phyloP scores from a whole-genome alignment of 2,888 invertebrate genomes.

The Physocephala rufipes region DNA sequence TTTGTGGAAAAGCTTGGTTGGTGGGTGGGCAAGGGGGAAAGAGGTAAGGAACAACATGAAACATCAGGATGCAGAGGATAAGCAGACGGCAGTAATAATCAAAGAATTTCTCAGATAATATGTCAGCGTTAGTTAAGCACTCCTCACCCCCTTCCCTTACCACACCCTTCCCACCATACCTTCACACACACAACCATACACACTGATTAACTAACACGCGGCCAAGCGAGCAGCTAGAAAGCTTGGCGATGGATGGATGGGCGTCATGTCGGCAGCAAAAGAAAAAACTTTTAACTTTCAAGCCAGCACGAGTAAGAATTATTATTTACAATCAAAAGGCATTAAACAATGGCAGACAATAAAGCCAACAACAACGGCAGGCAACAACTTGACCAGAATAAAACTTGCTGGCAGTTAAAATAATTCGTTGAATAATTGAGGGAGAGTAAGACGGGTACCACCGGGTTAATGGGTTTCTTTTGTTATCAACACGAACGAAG shows the following conservation, averaged over 20 bases:
- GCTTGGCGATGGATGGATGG: neutral
- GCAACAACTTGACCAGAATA: constrained; percentile 4
- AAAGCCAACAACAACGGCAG: constrained; percentile 1
- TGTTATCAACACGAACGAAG: no score
- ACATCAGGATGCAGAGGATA: constrained; percentile 2
- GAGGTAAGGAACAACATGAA: neutral
- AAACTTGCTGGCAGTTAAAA: neutral
- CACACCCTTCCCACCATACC: no score
- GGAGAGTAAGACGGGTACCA: neutral
- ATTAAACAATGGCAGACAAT: constrained; percentile 25
- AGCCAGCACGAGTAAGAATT: constrained; percentile 19
- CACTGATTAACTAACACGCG: no score
- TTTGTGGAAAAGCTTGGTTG: neutral
- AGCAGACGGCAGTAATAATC: neutral
- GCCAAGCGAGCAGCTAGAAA: neutral
- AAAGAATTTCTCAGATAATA: no score
- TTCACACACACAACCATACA: no score
- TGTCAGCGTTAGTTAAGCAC: no score
- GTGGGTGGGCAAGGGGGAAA: no score
- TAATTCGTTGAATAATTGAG: neutral
- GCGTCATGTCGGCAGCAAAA: neutral
- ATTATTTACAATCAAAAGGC: constrained; percentile 29
- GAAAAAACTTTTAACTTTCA: neutral
- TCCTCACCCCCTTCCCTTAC: no score
- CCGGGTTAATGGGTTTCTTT: no score